Percentiles rank a stretch among this genome's conserved stretches.
These are phyloP conservation scores for Bursaphelenchus okinawaensis DNA, from an alignment of 2,888 invertebrate species.

Conservation along the genomic window DNA sequence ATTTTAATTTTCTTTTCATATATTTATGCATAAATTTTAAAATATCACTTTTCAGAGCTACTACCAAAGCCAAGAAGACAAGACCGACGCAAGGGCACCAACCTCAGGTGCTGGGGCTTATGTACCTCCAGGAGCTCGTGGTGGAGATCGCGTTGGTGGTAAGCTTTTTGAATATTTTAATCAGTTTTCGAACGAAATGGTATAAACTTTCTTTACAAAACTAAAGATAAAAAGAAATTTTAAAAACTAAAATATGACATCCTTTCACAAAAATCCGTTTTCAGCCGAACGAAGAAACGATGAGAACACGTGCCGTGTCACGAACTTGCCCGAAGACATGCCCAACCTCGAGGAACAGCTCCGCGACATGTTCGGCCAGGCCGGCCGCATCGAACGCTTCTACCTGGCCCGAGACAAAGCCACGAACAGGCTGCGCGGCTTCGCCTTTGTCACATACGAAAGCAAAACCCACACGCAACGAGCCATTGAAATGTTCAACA, in stretches of 20 bases:
- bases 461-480: slow-evolving; percentile 70
- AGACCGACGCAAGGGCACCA: slow-evolving; percentile 17
- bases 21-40: no score
- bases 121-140: slow-evolving; percentile 29
- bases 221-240: neutral
- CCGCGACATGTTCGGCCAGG: slow-evolving; percentile 86
- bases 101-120: slow-evolving; percentile 21
- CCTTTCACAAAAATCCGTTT: neutral
- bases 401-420: slow-evolving; percentile 84
- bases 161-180: slow-evolving; percentile 1
- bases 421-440: slow-evolving; percentile 69
- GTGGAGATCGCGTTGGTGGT: slow-evolving; percentile 14
- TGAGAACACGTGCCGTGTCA: slow-evolving; percentile 83
- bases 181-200: neutral
- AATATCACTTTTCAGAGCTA: slow-evolving; percentile 41
- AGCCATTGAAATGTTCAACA: slow-evolving; percentile 67
- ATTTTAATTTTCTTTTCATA: neutral
- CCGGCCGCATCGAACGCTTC: slow-evolving; percentile 76
- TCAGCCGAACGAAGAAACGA: slow-evolving; percentile 40
- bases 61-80: slow-evolving; percentile 43
- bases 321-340: slow-evolving; percentile 92
- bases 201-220: no score
- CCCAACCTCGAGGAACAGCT: slow-evolving; percentile 72
- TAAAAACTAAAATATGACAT: neutral
- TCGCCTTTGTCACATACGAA: slow-evolving; percentile 95